These are phyloP conservation scores for Lordiphosa mommai DNA, from an alignment of 1,140 invertebrate species.

Conservation along the genomic window DNA sequence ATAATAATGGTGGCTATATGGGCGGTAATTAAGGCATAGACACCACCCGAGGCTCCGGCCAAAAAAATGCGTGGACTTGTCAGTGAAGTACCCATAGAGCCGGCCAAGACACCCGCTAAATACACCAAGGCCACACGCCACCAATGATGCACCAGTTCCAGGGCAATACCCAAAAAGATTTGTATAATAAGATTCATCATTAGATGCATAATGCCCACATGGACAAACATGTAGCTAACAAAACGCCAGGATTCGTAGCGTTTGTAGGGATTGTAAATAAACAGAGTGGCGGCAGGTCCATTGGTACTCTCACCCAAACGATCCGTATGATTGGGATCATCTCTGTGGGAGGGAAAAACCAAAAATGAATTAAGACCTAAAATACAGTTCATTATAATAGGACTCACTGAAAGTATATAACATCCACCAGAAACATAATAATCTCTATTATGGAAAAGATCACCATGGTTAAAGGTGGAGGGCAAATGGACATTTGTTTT, in stretches of 20 bases:
- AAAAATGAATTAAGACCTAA: not conserved
- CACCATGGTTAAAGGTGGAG: constrained; percentile 93
- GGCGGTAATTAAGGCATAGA: constrained; percentile 96
- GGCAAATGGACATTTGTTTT: constrained; percentile 91
- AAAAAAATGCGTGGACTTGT: constrained; percentile 92
- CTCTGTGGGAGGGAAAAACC: constrained; percentile 24
- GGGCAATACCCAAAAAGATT: constrained; percentile 92
- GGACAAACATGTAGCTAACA: constrained; percentile 97
- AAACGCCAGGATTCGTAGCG: constrained; percentile 95
- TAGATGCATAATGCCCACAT: constrained; percentile 93
- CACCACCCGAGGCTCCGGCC: constrained; percentile 97
- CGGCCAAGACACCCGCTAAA: constrained; percentile 90
- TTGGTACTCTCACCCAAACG: constrained; percentile 80
- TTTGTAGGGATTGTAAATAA: constrained; percentile 95
- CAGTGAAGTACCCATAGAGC: constrained; percentile 94
- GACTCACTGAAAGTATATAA: constrained; percentile 79
- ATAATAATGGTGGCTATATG: constrained; percentile 97
- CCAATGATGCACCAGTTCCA: constrained; percentile 98
- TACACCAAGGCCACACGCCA: constrained; percentile 93
- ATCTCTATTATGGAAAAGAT: constrained; percentile 87
- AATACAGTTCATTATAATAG: not conserved
- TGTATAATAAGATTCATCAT: constrained; percentile 95
- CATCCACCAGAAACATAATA: constrained; percentile 85
- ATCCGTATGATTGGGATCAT: constrained; percentile 69
- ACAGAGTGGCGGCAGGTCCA: constrained; percentile 87